These are phyloP conservation scores for Petrophora chlorosata DNA, from an alignment of 2,888 invertebrate genomes.

Conservation along the genomic window DNA sequence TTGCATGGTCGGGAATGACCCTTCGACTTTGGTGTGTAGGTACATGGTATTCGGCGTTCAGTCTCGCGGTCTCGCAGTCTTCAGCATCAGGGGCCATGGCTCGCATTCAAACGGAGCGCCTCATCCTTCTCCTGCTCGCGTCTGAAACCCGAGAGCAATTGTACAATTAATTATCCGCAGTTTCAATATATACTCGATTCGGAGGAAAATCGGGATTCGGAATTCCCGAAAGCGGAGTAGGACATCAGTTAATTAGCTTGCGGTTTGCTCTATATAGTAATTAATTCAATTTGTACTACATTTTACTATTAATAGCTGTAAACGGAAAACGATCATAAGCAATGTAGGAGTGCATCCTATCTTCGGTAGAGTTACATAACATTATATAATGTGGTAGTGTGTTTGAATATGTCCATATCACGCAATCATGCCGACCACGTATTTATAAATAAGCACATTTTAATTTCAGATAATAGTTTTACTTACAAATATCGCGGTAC, in stretches of 20 bases:
- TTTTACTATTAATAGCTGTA: constrained; percentile 18
- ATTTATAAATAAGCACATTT: too few species aligned
- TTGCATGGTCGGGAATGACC: constrained; percentile 51
- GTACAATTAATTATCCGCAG: constrained; percentile 2
- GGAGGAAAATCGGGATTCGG: constrained; percentile 29
- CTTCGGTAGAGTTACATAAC: background rate
- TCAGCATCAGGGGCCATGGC: constrained; percentile 62
- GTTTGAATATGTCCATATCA: background rate
- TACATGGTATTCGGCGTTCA: constrained; percentile 46
- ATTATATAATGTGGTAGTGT: background rate
- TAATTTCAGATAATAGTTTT: too few species aligned
- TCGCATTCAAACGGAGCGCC: constrained; percentile 16
- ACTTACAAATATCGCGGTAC: too few species aligned
- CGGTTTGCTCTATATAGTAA: constrained; percentile 30
- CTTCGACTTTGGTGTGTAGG: constrained; percentile 51
- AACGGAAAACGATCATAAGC: constrained; percentile 31
- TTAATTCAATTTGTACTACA: constrained; percentile 15
- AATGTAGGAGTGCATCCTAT: constrained; percentile 20
- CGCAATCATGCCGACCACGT: too few species aligned
- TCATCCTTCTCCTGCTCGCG: constrained; percentile 26
- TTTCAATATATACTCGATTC: constrained; percentile 21
- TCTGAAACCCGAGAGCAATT: constrained; percentile 19
- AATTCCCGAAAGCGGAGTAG: constrained; percentile 31
- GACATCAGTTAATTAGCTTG: constrained; percentile 32
- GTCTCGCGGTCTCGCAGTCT: constrained; percentile 55